phyloP scores from a whole-genome alignment of 2,113 vertebrate genomes.

The Crotalus horridus region DNA sequence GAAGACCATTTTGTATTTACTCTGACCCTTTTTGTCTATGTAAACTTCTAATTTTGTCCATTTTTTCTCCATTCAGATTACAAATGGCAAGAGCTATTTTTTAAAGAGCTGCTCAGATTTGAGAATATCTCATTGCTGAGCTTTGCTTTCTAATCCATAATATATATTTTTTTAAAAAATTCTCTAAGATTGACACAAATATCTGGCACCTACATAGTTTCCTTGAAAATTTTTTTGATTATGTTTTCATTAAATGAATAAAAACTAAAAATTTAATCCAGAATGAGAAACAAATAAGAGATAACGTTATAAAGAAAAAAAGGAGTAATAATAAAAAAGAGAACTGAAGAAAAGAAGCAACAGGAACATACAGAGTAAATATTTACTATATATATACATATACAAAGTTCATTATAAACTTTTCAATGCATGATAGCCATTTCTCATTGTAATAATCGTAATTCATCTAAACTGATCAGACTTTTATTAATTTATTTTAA shows the following conservation, averaged over 20 bases:
- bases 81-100: slow-evolving; percentile 3
- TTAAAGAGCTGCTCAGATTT: slow-evolving; percentile 38
- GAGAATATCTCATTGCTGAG: not conserved
- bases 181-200: not conserved
- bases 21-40: not conserved
- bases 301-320: not conserved
- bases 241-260: not conserved
- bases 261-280: not conserved
- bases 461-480: not conserved
- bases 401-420: no score
- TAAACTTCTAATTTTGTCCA: not conserved
- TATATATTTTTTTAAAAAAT: not conserved
- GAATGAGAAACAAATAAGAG: not conserved
- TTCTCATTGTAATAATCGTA: not conserved
- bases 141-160: not conserved
- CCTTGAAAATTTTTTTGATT: not conserved
- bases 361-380: not conserved
- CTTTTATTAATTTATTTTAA: not conserved
- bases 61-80: not conserved
- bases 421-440: not conserved
- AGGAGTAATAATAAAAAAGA: not conserved
- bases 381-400: no score
- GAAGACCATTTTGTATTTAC: not conserved
- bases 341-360: not conserved
- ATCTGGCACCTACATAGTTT: not conserved